phyloP scores from a whole-genome alignment of 1,140 invertebrate species.

The Papilio dardanus region DNA sequence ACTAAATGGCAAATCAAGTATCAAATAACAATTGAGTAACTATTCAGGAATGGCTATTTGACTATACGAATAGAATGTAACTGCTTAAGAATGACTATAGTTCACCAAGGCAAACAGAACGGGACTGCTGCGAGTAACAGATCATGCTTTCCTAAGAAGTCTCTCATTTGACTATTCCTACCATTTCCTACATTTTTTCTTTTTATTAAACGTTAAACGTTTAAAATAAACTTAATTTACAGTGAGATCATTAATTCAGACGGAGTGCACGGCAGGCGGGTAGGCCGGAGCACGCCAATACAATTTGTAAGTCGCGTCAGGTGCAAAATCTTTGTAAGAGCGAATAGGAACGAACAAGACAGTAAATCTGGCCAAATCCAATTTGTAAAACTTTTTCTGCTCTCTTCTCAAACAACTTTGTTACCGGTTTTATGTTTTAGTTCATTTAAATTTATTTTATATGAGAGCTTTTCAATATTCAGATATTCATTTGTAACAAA shows the following conservation, averaged over 20 bases:
- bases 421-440: conserved; percentile 36
- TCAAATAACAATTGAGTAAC: too few relatives aligned
- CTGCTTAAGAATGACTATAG: too few relatives aligned
- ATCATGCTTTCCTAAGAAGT: too few relatives aligned
- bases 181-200: too few relatives aligned
- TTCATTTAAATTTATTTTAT: conserved; percentile 38
- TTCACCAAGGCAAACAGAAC: too few relatives aligned
- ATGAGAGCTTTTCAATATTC: not conserved
- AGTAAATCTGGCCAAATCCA: conserved; percentile 71
- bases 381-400: conserved; percentile 50
- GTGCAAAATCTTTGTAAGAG: conserved; percentile 65
- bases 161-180: too few relatives aligned
- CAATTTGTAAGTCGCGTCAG: conserved; percentile 72
- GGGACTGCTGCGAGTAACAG: not conserved
- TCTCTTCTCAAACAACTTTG: conserved; percentile 38
- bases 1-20: too few relatives aligned
- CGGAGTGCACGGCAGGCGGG: conserved; percentile 38
- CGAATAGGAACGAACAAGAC: conserved; percentile 56
- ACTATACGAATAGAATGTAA: too few relatives aligned
- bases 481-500: not conserved
- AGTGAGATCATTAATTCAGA: conserved; percentile 52
- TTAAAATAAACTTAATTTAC: not conserved
- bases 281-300: conserved; percentile 50
- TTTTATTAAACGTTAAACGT: not conserved
- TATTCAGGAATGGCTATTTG: too few relatives aligned